Evolutionary conservation across 92 coral and sea anemone genomes (phyloP).

Genomic region (Zoanthus sociatus): DNA sequence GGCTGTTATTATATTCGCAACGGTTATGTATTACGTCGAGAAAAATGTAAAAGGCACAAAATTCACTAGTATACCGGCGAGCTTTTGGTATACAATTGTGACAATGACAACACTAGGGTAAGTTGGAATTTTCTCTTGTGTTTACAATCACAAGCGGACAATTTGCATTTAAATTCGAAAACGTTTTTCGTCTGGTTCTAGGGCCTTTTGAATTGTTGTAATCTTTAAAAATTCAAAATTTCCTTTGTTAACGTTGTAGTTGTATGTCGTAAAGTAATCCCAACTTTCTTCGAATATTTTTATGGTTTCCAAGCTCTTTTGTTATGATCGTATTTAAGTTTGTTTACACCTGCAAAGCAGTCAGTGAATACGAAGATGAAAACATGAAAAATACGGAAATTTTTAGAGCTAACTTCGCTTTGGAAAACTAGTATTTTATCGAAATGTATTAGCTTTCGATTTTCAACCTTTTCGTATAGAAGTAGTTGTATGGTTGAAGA

Average conservation of each 20-base stretch:
- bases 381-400: constrained; percentile 19
- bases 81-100: constrained; percentile 99
- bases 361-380: constrained; percentile 41
- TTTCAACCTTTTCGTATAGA: background rate
- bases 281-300: background rate
- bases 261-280: background rate
- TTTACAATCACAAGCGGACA: constrained; percentile 63
- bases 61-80: constrained; percentile 96
- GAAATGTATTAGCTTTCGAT: background rate
- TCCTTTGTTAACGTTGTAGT: background rate
- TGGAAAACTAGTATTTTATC: background rate
- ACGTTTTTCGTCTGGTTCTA: constrained; percentile 44
- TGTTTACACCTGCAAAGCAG: constrained; percentile 46
- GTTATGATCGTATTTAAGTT: constrained; percentile 40
- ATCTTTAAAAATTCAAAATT: background rate
- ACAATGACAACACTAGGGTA: constrained; percentile 99
- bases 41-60: constrained; percentile 81
- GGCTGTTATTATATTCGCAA: constrained; percentile 98
- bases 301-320: background rate
- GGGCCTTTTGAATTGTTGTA: constrained; percentile 26
- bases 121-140: constrained; percentile 62
- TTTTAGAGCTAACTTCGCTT: background rate
- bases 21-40: constrained; percentile 98
- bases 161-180: constrained; percentile 63
- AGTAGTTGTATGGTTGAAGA: background rate